Evolutionary conservation across 1,140 invertebrate species (phyloP), one percentile per base, ranked within the genome.

Genomic region (Acromyrmex charruanus): DNA sequence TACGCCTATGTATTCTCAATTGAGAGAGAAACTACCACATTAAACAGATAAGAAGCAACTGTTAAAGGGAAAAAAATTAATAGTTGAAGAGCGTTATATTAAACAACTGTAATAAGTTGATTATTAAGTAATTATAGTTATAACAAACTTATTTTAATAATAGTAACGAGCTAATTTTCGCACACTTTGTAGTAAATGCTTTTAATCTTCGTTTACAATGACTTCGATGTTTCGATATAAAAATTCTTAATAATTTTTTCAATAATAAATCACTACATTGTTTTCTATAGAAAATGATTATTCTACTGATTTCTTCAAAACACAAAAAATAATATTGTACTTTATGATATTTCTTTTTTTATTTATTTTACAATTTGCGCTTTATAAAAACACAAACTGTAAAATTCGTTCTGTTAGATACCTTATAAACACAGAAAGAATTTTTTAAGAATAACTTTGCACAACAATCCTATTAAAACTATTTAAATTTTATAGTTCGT

Each of bases 1-100:
- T 92, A 86, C 87, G 77, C 14, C 39, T 58, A 72, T 53, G 51
- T 89, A 63, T 88, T 66, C 80, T 39, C 55, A 87, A 92, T 88
- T 81, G 84, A 81, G 81, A 84, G 92, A 90, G 89, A 88, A 86
- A 61, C 58, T n/a, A 31, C 5, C 35, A 63, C 10, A 66, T 58
- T 88, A 86, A 90, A 85, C 53, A 44, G 86, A 88, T 88, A 90
- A 88, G 58, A 77, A 58, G 49, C 25, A 79, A 75, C 35, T 72
- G 12, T 21, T 3, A 14, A 21, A n/a, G 5, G 6, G 55, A 21
- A 58, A 10, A 25, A 58, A n/a, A 58, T 58, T 58, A 58, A 58
- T 10, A 16, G n/a, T 10, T n/a, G 6, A 58, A 21, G n/a, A n/a
- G 2, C 21, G n/a, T 58, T 21, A 58, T 21, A 58, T 58, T 58